Percentiles rank a stretch among this genome's conserved stretches.
phyloP scores from a whole-genome alignment of 1,140 invertebrate genomes.

The Steinernema feltiae region DNA sequence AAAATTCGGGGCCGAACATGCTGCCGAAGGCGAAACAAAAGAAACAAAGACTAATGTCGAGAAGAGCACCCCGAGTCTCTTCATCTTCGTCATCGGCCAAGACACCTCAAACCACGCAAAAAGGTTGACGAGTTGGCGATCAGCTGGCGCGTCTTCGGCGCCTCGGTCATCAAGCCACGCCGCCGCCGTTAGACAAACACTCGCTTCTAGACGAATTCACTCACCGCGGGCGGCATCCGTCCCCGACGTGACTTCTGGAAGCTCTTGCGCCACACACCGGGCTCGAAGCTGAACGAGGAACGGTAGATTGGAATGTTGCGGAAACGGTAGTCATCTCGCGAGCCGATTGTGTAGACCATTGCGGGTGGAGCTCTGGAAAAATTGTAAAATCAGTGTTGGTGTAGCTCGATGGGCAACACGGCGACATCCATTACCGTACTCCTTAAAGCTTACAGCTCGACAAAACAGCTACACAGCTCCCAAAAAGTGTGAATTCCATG shows the following conservation, averaged over 20 bases:
- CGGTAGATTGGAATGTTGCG: not conserved
- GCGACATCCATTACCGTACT: not conserved
- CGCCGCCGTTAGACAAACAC: not conserved
- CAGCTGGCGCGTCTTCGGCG: no score
- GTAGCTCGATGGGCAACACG: not conserved
- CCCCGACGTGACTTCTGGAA: not conserved
- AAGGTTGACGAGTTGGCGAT: no score
- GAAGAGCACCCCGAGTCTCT: not conserved
- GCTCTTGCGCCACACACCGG: not conserved
- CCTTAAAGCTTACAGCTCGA: not conserved
- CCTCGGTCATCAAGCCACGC: no score
- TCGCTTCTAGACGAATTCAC: no score
- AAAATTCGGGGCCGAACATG: not conserved
- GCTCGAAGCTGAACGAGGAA: constrained; percentile 6
- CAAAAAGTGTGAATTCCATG: no score
- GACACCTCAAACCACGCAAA: no score
- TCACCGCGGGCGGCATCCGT: not conserved
- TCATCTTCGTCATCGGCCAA: no score
- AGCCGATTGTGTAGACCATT: constrained; percentile 7
- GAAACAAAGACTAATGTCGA: not conserved
- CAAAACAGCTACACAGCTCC: no score
- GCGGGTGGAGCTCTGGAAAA: not conserved
- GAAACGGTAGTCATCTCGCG: not conserved
- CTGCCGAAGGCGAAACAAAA: no score
- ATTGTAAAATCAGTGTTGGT: not conserved